Conservation (phyloP, 2,113 vertebrate species). For the Crotalus tigris region DNA sequence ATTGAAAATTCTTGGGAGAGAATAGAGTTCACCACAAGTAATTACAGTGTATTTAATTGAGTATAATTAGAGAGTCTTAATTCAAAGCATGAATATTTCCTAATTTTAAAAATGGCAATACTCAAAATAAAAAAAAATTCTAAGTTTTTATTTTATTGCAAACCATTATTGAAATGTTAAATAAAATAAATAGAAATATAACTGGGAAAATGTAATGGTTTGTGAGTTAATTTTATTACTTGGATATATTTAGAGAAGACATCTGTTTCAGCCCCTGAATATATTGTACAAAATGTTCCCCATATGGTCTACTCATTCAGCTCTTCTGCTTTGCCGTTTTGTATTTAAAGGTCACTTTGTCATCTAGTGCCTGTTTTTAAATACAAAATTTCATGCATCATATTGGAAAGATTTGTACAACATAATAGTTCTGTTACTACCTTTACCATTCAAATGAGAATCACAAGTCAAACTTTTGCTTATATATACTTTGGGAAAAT, state of each 20-base stretch:
- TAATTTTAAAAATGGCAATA: not conserved
- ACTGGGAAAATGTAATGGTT: not conserved
- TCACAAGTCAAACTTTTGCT: not conserved
- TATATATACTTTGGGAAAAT: not conserved
- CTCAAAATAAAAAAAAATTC: not conserved
- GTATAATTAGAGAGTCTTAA: not conserved
- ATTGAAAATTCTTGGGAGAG: not conserved
- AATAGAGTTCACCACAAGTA: not conserved
- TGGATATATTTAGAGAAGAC: not conserved
- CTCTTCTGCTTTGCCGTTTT: not conserved
- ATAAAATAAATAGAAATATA: not conserved
- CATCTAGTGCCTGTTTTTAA: not conserved
- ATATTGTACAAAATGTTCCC: not conserved
- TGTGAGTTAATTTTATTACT: not conserved
- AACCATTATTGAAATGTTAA: not conserved
- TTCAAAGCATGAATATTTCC: not conserved
- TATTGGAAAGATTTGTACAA: not conserved
- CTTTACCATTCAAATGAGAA: not conserved
- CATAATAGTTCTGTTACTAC: not conserved
- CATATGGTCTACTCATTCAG: not conserved
- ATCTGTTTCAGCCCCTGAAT: not conserved
- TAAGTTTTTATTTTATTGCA: not conserved
- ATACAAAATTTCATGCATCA: not conserved
- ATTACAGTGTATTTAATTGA: not conserved
- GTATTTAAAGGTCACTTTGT: not conserved